phyloP scores from a whole-genome alignment of 2,797 vertebrate species.

The Pangasius krempfi region DNA sequence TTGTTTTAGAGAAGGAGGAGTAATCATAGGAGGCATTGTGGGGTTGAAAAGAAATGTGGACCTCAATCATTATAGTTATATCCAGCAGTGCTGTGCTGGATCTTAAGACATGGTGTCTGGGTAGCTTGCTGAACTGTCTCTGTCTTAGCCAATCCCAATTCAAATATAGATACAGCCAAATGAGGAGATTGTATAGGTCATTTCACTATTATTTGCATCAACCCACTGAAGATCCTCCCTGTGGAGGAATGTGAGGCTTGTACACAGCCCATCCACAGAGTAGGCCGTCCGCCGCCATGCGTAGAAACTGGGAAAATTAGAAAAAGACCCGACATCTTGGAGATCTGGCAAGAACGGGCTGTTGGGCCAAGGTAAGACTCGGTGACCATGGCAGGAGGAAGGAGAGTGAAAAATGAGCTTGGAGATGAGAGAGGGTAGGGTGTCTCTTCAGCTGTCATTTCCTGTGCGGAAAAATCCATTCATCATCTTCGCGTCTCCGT shows the following conservation, averaged over 20 bases:
- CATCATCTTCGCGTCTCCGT: constrained; percentile 77
- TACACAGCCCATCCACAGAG: constrained; percentile 4
- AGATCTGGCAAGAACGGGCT: constrained; percentile 18
- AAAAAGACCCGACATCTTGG: constrained; percentile 52
- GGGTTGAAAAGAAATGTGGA: constrained; percentile 16
- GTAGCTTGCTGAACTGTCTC: constrained; percentile 17
- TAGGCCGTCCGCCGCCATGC: not conserved
- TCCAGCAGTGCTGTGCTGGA: constrained; percentile 7
- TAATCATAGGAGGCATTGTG: constrained; percentile 29
- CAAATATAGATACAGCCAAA: constrained; percentile 48
- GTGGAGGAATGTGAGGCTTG: constrained; percentile 39
- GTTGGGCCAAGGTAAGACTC: constrained; percentile 53
- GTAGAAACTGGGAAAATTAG: constrained; percentile 5
- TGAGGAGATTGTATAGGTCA: constrained; percentile 30
- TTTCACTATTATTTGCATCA: constrained; percentile 52
- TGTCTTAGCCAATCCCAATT: constrained; percentile 18
- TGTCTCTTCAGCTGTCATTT: constrained; percentile 70
- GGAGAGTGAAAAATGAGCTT: constrained; percentile 71
- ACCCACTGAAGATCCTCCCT: constrained; percentile 36
- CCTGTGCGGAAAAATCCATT: constrained; percentile 80
- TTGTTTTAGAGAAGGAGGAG: constrained; percentile 25
- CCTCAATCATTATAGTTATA: constrained; percentile 11
- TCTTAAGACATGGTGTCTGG: constrained; percentile 18
- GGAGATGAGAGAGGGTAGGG: constrained; percentile 73
- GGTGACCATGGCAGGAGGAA: constrained; percentile 63